Evolutionary conservation across 1,140 invertebrate genomes (phyloP).

Genomic region (Zeugodacus cucurbitae): DNA sequence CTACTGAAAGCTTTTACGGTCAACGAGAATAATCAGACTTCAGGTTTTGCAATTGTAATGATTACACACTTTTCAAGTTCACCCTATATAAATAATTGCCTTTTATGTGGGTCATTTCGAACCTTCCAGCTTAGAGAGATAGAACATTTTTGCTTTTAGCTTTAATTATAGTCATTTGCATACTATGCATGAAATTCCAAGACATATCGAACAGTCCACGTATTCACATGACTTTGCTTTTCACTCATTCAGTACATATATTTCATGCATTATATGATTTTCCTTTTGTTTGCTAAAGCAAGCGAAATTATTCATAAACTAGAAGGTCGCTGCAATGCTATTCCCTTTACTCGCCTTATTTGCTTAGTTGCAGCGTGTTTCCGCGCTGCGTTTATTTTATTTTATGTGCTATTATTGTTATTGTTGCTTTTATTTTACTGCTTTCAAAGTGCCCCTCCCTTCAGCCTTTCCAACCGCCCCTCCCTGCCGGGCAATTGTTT

Average conservation of each 20-base stretch:
- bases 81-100: too few relatives aligned
- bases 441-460: not conserved
- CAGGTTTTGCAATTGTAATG: too few relatives aligned
- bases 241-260: too few relatives aligned
- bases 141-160: too few relatives aligned
- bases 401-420: not conserved
- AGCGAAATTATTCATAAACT: constrained; percentile 23
- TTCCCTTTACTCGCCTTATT: not conserved
- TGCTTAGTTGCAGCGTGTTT: not conserved
- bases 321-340: constrained; percentile 26
- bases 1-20: too few relatives aligned
- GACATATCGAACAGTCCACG: too few relatives aligned
- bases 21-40: too few relatives aligned
- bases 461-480: not conserved
- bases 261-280: not conserved
- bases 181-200: too few relatives aligned
- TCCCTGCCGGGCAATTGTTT: not conserved
- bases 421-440: not conserved
- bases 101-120: too few relatives aligned
- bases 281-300: not conserved
- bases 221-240: not conserved
- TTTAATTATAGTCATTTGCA: too few relatives aligned
- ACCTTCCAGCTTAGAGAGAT: too few relatives aligned
- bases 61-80: too few relatives aligned
- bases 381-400: not conserved